These are phyloP conservation scores for Ceratina australensis DNA, from an alignment of 1,140 invertebrate species.

Conservation along the genomic window DNA sequence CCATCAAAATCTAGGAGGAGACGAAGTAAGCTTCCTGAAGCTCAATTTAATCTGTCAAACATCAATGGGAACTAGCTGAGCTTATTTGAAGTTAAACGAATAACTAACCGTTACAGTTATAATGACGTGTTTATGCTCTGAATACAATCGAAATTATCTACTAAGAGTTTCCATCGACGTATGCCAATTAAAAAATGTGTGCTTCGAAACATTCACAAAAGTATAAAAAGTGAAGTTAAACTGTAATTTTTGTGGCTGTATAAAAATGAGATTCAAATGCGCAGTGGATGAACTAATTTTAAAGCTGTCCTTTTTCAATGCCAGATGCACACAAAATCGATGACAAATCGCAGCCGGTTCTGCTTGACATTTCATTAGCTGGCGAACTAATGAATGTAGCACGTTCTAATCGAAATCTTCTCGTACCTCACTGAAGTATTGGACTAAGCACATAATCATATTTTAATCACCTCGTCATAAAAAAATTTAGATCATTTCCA, in stretches of 20 bases:
- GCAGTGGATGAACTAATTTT: constrained; percentile 8
- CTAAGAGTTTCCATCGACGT: no score
- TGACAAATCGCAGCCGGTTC: constrained; percentile 4
- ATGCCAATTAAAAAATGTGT: no score
- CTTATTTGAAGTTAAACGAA: neutral
- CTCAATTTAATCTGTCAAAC: neutral
- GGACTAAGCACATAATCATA: neutral
- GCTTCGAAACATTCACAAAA: no score
- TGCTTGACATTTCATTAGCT: neutral
- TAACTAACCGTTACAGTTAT: neutral
- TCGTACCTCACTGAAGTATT: neutral
- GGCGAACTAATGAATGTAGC: neutral
- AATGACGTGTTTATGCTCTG: no score
- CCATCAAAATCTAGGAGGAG: neutral
- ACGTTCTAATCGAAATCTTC: neutral
- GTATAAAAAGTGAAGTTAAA: no score
- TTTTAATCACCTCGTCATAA: neutral
- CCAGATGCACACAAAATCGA: constrained; percentile 1
- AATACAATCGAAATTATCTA: no score
- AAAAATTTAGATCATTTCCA: neutral
- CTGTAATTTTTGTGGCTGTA: neutral
- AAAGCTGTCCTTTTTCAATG: constrained; percentile 5
- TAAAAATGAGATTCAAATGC: neutral
- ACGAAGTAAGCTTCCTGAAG: neutral
- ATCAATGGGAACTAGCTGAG: neutral